A percentile compares a stretch with the other conserved stretches of the same genome.
Conservation (phyloP, 2,888 invertebrate genomes). For the Ormyrus thymus region DNA sequence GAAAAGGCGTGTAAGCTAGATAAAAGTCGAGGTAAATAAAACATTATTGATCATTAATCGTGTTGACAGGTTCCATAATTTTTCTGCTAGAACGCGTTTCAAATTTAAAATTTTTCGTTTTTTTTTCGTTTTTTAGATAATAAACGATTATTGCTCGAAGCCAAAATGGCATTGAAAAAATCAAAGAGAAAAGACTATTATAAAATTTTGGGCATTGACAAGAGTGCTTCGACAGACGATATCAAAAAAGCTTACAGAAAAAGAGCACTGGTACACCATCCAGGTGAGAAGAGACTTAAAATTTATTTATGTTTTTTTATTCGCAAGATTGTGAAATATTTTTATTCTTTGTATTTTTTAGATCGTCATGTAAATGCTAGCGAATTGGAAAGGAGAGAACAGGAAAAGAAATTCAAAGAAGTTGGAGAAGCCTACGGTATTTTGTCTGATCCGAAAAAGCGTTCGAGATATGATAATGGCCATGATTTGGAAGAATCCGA, state of each 20-base stretch:
- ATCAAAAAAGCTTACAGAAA: constrained; percentile 96
- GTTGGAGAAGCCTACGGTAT: constrained; percentile 96
- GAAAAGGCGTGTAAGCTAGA: constrained; percentile 90
- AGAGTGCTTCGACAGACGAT: constrained; percentile 90
- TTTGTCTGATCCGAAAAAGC: constrained; percentile 92
- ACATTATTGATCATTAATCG: background rate
- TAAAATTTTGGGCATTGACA: constrained; percentile 91
- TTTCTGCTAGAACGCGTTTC: background rate
- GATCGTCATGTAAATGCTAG: constrained; percentile 94
- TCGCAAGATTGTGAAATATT: background rate
- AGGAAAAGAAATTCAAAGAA: constrained; percentile 96
- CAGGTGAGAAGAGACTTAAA: constrained; percentile 76
- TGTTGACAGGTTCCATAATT: too few relatives aligned
- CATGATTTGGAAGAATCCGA: constrained; percentile 89
- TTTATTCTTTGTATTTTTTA: constrained; percentile 61
- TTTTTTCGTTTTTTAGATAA: constrained; percentile 79
- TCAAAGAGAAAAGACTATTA: constrained; percentile 98
- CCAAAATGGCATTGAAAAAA: constrained; percentile 91
- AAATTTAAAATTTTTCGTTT: constrained; percentile 9
- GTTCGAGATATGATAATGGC: constrained; percentile 92
- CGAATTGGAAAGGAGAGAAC: constrained; percentile 89
- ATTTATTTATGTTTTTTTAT: background rate
- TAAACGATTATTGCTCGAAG: constrained; percentile 87
- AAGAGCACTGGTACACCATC: constrained; percentile 93
- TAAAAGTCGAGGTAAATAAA: constrained; percentile 78